Conservation (phyloP, 2,113 vertebrate species). For the Hymenochirus boettgeri region DNA sequence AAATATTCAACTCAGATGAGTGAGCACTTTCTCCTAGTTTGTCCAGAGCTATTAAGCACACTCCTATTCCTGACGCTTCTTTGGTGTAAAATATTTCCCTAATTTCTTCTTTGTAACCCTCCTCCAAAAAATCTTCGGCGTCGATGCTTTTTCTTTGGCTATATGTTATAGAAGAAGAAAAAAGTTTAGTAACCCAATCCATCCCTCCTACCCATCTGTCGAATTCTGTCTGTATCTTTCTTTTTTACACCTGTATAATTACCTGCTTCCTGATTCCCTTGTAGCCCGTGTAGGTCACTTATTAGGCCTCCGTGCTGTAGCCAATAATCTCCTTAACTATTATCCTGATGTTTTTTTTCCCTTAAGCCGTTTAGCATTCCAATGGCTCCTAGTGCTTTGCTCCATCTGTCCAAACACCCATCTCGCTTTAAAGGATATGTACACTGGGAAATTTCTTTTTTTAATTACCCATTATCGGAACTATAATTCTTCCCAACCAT, state of each 20-base stretch:
- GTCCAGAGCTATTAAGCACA: neutral
- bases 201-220: neutral
- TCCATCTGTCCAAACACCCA: constrained; percentile 38
- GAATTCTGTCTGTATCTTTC: constrained; percentile 35
- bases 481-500: too few species aligned
- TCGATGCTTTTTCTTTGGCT: neutral
- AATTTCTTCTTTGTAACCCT: neutral
- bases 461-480: too few species aligned
- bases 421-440: too few species aligned
- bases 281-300: constrained; percentile 50
- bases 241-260: constrained; percentile 56
- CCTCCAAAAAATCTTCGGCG: constrained; percentile 1
- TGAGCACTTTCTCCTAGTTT: constrained; percentile 32
- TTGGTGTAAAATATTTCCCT: neutral
- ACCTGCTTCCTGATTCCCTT: constrained; percentile 62
- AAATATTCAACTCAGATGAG: constrained; percentile 16
- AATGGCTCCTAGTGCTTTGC: constrained; percentile 31
- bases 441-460: too few species aligned
- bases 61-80: neutral
- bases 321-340: constrained; percentile 54
- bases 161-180: constrained; percentile 43
- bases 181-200: constrained; percentile 52
- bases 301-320: constrained; percentile 43
- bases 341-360: constrained; percentile 52
- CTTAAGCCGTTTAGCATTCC: constrained; percentile 45